Base-by-base conservation (phyloP, 2,888 invertebrate genomes). In the Nineta flava region DNA sequence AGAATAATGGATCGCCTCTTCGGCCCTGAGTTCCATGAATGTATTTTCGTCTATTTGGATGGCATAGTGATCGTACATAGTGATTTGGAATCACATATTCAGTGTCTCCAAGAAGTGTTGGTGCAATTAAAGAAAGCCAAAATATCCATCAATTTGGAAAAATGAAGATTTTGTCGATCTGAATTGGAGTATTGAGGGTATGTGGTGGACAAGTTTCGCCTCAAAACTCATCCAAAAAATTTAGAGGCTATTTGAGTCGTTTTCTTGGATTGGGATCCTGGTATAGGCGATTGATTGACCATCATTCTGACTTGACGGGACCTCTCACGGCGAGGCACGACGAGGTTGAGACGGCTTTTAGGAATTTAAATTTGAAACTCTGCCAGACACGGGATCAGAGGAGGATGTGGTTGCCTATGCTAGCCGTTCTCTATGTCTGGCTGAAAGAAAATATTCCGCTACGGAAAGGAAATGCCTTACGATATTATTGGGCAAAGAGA, bases 161-260 rank as follows among this genome's bases (percentile, higher is more conserved):
- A 41, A 16, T 41, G 42, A 9, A 44, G 51, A 3, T 57, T 58
- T 21, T 55, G 57, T 19, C 43, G 52, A 4, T 26, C 47, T 0
- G 50, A 56, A 17, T 49, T 41, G 15, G n/a, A 41, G 15, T 41
- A 41, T 3, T 4, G 9, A 4, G 42, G 42, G 2, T 41, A 41
- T 15, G 42, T 41, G 2, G 42, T 41, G 13, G 42, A 41, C 3
- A 2, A 4, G 5, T 12, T 12, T 13, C 12, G 42, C n/a, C 42
- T 41, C 9, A 9, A 41, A 2, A 16, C 16, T 16, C 12, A 41
- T 15, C 13, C n/a, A 9, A 13, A 41, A 2, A 12, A 41, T n/a
- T 9, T 41, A 2, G 1, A 9, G 2, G 42, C 42, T 4, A 41
- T 41, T 9, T 41, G 2, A n/a, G 42, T 2, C 2, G 42, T 9